Percentiles rank a stretch among this genome's conserved stretches.
Evolutionary conservation across 2,113 vertebrate species (phyloP).

Genomic region (Spea multiplicata): DNA sequence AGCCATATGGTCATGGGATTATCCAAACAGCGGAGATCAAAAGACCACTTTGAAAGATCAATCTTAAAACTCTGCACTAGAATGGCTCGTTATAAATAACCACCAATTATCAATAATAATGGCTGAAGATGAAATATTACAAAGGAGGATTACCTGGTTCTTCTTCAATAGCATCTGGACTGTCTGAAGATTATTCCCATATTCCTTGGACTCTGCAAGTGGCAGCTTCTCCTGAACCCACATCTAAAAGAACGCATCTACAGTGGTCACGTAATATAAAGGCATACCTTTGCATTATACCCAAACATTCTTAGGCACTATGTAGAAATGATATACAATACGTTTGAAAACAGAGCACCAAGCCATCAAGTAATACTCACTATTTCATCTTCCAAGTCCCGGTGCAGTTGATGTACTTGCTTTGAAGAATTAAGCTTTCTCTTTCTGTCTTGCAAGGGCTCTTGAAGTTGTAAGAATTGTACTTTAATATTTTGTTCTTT

Average conservation of each 20-base stretch:
- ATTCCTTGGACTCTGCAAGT: constrained; percentile 76
- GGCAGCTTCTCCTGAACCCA: constrained; percentile 93
- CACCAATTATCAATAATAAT: neutral
- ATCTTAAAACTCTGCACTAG: no score
- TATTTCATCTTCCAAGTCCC: constrained; percentile 88
- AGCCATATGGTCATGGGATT: no score
- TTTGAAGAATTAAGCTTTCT: constrained; percentile 79
- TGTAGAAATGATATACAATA: no score
- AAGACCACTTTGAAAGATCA: no score
- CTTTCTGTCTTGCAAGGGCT: constrained; percentile 74
- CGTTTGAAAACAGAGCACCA: no score
- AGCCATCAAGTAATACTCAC: constrained; percentile 60
- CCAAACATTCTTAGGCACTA: no score
- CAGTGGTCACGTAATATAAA: no score
- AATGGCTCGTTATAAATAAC: no score
- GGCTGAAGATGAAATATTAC: neutral
- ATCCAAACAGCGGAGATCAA: no score
- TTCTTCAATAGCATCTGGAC: constrained; percentile 90
- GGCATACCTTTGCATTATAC: no score
- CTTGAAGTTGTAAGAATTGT: constrained; percentile 78
- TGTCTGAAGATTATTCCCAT: constrained; percentile 82
- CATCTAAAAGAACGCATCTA: constrained; percentile 63
- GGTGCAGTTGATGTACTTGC: constrained; percentile 80
- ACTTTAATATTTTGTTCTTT: constrained; percentile 73
- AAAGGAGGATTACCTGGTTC: constrained; percentile 74